These are phyloP conservation scores for Irena cyanogastra DNA, from an alignment of 2,113 vertebrate genomes.

Conservation along the genomic window DNA sequence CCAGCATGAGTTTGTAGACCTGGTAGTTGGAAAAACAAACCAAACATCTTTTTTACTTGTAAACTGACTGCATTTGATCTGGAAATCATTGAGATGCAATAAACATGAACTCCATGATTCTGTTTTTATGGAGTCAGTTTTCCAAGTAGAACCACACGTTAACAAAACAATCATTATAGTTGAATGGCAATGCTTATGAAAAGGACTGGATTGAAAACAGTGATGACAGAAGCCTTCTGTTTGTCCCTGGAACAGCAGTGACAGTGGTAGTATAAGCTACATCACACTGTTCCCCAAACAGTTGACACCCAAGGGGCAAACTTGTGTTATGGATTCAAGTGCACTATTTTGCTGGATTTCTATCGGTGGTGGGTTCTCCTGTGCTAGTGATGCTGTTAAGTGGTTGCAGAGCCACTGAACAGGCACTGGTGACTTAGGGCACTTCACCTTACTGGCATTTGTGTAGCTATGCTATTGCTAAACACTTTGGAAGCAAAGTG, in stretches of 20 bases:
- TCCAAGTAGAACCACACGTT: slow-evolving; percentile 8
- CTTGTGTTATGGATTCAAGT: not conserved
- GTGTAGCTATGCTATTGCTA: not conserved
- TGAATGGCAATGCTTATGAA: slow-evolving; percentile 23
- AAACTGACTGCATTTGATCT: slow-evolving; percentile 48
- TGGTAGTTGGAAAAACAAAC: slow-evolving; percentile 55
- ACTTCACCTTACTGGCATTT: not conserved
- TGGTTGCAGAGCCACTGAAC: not conserved
- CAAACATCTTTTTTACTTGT: slow-evolving; percentile 35
- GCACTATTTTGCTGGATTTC: not conserved
- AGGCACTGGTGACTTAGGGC: not conserved
- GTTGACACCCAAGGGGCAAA: not conserved
- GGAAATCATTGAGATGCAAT: slow-evolving; percentile 58
- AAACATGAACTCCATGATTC: slow-evolving; percentile 51
- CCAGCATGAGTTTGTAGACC: slow-evolving; percentile 45
- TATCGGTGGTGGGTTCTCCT: not conserved
- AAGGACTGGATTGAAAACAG: slow-evolving; percentile 17
- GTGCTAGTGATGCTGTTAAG: not conserved
- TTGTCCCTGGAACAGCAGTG: slow-evolving; percentile 7
- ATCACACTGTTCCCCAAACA: not conserved
- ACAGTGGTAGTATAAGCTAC: not conserved
- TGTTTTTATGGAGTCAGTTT: slow-evolving; percentile 52
- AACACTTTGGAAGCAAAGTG: not conserved
- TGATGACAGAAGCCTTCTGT: slow-evolving; percentile 45
- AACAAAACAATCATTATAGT: slow-evolving; percentile 42